Evolutionary conservation across 2,888 invertebrate genomes (phyloP), one percentile per base, ranked within the genome.

Genomic region (Cinara cedri): DNA sequence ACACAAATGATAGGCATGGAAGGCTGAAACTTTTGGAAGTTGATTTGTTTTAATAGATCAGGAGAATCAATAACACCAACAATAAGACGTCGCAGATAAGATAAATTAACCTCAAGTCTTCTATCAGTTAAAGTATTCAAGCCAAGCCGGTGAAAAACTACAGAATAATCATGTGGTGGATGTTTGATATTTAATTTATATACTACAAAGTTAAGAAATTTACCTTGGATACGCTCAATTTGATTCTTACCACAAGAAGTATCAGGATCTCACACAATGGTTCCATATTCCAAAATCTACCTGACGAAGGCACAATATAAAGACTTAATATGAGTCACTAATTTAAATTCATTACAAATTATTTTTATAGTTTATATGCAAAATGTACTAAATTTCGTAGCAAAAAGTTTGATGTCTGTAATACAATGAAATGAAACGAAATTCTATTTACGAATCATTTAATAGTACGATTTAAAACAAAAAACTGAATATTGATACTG

Each of bases 291-390:
- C 54, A 54, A 54, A 9, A 55, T 21, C 2, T 9, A 21, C 10
- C 55, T 55, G 2, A 55, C 55, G 21, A 21, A 55, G 11, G 55
- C 55, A 60, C 60, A 16, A 60, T 60, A 34, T 60, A 60, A 60
- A 34, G 60, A 44, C n/a, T 55, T 55, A 13, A 1, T 57, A 21
- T 57, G 57, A 3, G 3, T n/a, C n/a, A n/a, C n/a, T n/a, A n/a
- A n/a, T n/a, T n/a, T n/a, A n/a, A n/a, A n/a, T n/a, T n/a, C n/a
- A n/a, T n/a, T n/a, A n/a, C n/a, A n/a, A n/a, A n/a, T n/a, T n/a
- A n/a, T n/a, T n/a, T n/a, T n/a, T n/a, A n/a, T n/a, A n/a, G n/a
- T n/a, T n/a, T n/a, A n/a, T n/a, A n/a, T n/a, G n/a, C n/a, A n/a
- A n/a, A n/a, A n/a, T n/a, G n/a, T n/a, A n/a, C n/a, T n/a, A n/a